A percentile compares a stretch with the other conserved stretches of the same genome.
Conservation (phyloP, 2,797 vertebrate genomes). For the Neosalanx taihuensis region DNA sequence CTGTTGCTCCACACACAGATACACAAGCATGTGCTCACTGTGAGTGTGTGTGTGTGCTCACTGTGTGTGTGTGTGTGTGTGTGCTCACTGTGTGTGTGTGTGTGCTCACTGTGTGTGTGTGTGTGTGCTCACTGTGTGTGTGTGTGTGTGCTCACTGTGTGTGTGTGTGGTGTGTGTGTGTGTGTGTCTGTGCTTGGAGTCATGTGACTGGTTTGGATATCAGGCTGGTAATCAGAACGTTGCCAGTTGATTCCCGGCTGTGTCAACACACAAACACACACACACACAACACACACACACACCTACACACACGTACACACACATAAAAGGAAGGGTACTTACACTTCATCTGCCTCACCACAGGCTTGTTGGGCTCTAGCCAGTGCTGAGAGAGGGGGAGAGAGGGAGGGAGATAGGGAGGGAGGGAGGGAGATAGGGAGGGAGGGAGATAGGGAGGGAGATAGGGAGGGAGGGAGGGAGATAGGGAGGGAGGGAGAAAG, state of each 20-base stretch:
- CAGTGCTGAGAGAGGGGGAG: constrained; percentile 82
- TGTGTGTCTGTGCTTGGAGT: too few relatives aligned
- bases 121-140: too few relatives aligned
- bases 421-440: constrained; percentile 17
- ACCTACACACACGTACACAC: not conserved
- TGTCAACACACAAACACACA: not conserved
- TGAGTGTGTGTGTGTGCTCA: not conserved
- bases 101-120: too few relatives aligned
- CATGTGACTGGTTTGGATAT: too few relatives aligned
- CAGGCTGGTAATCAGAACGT: too few relatives aligned
- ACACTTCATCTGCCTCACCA: constrained; percentile 98
- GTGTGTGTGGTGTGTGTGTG: too few relatives aligned
- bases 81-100: too few relatives aligned
- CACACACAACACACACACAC: not conserved
- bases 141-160: too few relatives aligned
- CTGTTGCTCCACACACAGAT: not conserved
- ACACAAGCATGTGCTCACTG: not conserved
- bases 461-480: constrained; percentile 22
- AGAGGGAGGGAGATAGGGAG: constrained; percentile 5
- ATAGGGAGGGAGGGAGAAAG: constrained; percentile 12
- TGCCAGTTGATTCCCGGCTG: too few relatives aligned
- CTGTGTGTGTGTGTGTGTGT: constrained; percentile 19
- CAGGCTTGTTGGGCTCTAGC: constrained; percentile 94
- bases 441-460: constrained; percentile 12
- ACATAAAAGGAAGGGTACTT: constrained; percentile 71